A percentile compares a stretch with the other conserved stretches of the same genome.
Evolutionary conservation across 2,888 invertebrate genomes (phyloP).

Genomic region (Pecten maximus): DNA sequence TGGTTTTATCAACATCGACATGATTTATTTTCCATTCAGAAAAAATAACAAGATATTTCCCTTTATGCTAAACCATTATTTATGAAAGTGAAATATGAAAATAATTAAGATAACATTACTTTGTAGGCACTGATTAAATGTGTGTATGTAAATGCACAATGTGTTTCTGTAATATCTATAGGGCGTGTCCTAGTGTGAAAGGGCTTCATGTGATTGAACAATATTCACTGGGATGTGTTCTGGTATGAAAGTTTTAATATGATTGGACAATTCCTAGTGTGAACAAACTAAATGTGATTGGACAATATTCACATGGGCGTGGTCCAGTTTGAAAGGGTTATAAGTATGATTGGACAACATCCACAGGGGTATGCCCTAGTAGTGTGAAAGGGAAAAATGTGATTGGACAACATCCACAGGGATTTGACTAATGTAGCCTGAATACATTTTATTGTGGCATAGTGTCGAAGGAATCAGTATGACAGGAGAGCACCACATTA

Average conservation of each 20-base stretch:
- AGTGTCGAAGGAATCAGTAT: too few species aligned
- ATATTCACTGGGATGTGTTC: neutral
- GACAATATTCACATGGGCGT: neutral
- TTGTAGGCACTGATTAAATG: neutral
- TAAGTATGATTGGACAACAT: too few species aligned
- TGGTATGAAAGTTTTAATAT: neutral
- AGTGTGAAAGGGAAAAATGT: neutral
- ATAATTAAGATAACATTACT: neutral
- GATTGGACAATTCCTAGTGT: neutral
- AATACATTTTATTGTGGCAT: too few species aligned
- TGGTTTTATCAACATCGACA: neutral
- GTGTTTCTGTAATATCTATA: neutral
- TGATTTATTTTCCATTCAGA: neutral
- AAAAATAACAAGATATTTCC: neutral
- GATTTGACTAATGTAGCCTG: too few species aligned
- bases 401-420: too few species aligned
- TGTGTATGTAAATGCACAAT: neutral
- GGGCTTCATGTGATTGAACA: neutral
- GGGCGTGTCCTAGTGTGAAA: neutral
- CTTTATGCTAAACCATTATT: neutral
- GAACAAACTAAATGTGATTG: too few species aligned
- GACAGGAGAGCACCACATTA: too few species aligned
- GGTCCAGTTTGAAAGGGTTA: neutral
- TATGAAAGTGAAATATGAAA: neutral
- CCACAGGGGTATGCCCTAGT: too few species aligned